phyloP scores from a whole-genome alignment of 2,113 vertebrate genomes.

The Salminus brasiliensis region DNA sequence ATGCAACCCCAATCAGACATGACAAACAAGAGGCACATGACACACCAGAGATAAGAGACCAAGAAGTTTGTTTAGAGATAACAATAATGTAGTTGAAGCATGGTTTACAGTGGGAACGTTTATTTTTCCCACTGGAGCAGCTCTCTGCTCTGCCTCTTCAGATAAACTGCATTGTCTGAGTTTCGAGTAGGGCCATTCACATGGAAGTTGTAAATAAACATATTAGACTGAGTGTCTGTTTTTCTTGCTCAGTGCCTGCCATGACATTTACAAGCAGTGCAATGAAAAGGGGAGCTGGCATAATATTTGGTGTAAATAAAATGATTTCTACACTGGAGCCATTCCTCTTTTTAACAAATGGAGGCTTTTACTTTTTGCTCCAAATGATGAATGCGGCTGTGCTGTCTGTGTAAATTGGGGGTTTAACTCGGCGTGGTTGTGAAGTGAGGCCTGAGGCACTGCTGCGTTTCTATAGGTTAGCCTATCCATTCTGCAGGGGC shows the following conservation, averaged over 20 bases:
- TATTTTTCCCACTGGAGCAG: neutral
- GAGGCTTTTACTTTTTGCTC: neutral
- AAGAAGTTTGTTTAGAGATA: neutral
- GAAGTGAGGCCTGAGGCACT: constrained; percentile 6
- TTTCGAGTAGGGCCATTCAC: constrained; percentile 2
- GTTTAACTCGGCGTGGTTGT: constrained; percentile 12
- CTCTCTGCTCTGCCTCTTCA: constrained; percentile 6
- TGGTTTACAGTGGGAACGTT: neutral
- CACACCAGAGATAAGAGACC: too few species aligned
- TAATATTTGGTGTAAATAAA: constrained; percentile 20
- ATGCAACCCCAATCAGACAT: neutral
- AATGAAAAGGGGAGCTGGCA: constrained; percentile 2
- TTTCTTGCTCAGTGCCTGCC: constrained; percentile 24
- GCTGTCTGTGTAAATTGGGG: constrained; percentile 12
- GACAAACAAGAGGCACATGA: neutral
- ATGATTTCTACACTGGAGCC: neutral
- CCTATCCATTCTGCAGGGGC: neutral
- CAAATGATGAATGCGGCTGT: constrained; percentile 20
- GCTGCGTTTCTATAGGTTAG: constrained; percentile 17
- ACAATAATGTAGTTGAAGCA: neutral
- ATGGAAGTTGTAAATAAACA: constrained; percentile 27
- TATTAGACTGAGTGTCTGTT: neutral
- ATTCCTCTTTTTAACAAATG: constrained; percentile 34
- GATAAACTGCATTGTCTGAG: neutral
- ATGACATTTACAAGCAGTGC: constrained; percentile 30